Conservation (phyloP, 1,140 invertebrate species). For the Trichonephila clavata region DNA sequence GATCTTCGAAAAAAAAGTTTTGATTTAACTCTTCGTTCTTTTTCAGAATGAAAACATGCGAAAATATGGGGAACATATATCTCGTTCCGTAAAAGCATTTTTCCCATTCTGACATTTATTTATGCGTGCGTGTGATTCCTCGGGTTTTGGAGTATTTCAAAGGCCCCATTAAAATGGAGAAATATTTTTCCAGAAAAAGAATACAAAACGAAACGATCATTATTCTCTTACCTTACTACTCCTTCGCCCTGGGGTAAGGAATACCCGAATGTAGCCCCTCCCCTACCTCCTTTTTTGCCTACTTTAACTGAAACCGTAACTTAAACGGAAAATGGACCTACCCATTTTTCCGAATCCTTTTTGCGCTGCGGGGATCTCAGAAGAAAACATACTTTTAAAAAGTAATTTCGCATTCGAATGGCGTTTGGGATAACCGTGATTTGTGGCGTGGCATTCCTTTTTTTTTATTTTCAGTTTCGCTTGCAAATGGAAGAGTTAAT, state of each 20-base stretch:
- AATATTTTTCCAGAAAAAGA: neutral
- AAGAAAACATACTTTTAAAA: neutral
- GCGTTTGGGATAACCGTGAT: neutral
- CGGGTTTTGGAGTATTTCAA: neutral
- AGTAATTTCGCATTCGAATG: constrained; percentile 16
- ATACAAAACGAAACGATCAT: neutral
- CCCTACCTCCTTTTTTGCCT: neutral
- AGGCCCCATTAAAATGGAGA: neutral
- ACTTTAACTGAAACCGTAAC: constrained; percentile 12
- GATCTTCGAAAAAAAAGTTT: no score
- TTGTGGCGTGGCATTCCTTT: neutral
- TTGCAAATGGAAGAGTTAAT: constrained; percentile 23
- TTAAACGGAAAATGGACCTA: neutral
- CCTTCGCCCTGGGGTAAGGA: neutral
- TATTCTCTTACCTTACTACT: neutral
- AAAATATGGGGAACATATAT: no score
- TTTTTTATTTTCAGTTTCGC: neutral
- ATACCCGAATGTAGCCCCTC: neutral
- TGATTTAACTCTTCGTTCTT: no score
- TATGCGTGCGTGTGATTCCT: neutral
- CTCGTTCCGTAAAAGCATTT: neutral
- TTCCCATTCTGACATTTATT: neutral
- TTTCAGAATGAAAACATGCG: no score
- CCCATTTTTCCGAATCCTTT: neutral
- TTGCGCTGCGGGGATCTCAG: neutral